Evolutionary conservation across 2,888 invertebrate genomes (phyloP), one percentile per base, ranked within the genome.

Genomic region (Seira musarum): DNA sequence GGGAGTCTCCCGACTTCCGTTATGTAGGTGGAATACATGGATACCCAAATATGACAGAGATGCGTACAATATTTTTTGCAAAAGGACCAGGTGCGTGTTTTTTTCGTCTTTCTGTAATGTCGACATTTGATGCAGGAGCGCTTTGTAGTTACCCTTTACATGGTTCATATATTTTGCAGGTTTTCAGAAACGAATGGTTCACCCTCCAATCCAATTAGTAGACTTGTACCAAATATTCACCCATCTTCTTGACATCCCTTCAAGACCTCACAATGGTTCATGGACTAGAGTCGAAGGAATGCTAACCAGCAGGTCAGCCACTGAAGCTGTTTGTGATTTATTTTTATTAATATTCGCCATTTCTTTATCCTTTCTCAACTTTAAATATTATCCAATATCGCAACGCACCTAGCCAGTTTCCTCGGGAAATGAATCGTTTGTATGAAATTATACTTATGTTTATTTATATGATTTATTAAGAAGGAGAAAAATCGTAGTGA

Each of bases 221-320:
- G 91, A 91, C 85, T 87, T 90, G 60, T 91, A 91, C 85, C 89
- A 89, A 35, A 87, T 91, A 69, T 88, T 90, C 80, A 89, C 90
- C 73, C 87, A 89, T 76, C 85, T 90, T 2, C 87, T 91, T 24
- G 87, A 88, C 15, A 87, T 90, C 17, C 80, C 86, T 5, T 88
- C 90, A 0, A 87, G 88, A 25, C 88, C 90, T 10, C 86, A 88
- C 81, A 88, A 88, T 83, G 88, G 88, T 72, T 83, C 87, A 2
- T 87, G 88, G 88, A 87, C 49, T 81, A 85, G 85, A 68, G 84
- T 86, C 17, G 75, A 83, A 19, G 82, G 82, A 35, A 84, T 86
- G 84, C 82, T 86, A 30, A 75, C 82, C 17, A 86, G 80, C 71
- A 78, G 57, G 70, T 69, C 78, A 74, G 70, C 69, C 15, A 61